These are phyloP conservation scores for Butastur rufipennis DNA, from an alignment of 2,113 vertebrate genomes.

Conservation along the genomic window DNA sequence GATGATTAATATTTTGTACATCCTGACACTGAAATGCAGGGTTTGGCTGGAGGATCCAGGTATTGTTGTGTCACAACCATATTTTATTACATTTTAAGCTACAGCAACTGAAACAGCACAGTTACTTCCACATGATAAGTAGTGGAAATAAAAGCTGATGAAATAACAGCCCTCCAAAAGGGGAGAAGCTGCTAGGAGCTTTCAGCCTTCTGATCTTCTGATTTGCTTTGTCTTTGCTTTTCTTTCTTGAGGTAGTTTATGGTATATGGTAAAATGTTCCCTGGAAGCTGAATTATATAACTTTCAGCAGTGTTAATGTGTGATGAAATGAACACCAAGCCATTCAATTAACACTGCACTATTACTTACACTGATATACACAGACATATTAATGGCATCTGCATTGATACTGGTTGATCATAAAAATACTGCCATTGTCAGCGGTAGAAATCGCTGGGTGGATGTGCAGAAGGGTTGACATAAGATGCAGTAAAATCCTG, in stretches of 20 bases:
- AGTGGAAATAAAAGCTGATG: slow-evolving; percentile 57
- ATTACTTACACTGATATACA: not conserved
- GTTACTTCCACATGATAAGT: slow-evolving; percentile 19
- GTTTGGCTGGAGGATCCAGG: not conserved
- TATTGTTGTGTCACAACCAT: not conserved
- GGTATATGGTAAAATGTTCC: not conserved
- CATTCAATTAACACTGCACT: not conserved
- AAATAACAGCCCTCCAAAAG: slow-evolving; percentile 35
- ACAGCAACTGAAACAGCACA: not conserved
- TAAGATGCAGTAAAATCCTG: not conserved
- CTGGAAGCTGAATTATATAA: not conserved
- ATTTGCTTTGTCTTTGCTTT: slow-evolving; percentile 28
- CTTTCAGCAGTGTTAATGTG: not conserved
- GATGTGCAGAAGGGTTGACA: rapidly evolving
- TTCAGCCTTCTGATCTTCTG: not conserved
- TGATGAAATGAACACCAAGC: slow-evolving; percentile 6
- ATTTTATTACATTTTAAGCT: not conserved
- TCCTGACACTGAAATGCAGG: slow-evolving; percentile 13
- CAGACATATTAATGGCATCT: not conserved
- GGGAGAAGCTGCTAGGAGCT: not conserved
- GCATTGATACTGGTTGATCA: not conserved
- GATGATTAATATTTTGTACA: slow-evolving; percentile 13
- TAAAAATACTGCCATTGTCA: not conserved
- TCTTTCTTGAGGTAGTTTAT: not conserved
- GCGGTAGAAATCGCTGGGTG: not conserved